Evolutionary conservation across 2,797 vertebrate species (phyloP).

Genomic region (Rallus crepitans): DNA sequence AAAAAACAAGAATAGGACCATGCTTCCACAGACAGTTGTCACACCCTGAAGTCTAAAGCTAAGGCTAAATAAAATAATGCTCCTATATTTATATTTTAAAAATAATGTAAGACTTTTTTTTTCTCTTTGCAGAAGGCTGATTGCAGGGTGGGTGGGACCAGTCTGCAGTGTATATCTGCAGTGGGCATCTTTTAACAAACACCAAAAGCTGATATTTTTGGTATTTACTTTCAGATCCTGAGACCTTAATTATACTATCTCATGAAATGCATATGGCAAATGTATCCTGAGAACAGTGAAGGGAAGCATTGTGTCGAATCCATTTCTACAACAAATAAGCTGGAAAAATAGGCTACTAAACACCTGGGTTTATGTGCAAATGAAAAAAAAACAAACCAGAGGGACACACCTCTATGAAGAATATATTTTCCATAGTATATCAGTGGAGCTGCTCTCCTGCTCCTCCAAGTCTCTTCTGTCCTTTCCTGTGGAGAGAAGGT

Average conservation of each 20-base stretch:
- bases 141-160: not conserved
- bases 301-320: not conserved
- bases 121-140: not conserved
- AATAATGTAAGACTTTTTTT: not conserved
- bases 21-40: not conserved
- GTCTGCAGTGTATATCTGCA: not conserved
- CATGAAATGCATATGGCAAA: not conserved
- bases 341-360: not conserved
- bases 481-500: not conserved
- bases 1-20: not conserved
- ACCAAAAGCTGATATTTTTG: not conserved
- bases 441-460: not conserved
- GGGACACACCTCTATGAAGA: not conserved
- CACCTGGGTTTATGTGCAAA: not conserved
- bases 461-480: not conserved
- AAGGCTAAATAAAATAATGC: not conserved
- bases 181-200: not conserved
- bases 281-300: not conserved
- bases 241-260: not conserved
- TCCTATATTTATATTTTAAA: not conserved
- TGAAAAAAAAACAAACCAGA: not conserved
- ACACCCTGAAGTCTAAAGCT: not conserved
- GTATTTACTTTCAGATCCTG: not conserved
- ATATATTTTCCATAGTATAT: not conserved
- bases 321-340: not conserved